phyloP scores from a whole-genome alignment of 2,888 invertebrate genomes.

The Aporophyla lueneburgensis region DNA sequence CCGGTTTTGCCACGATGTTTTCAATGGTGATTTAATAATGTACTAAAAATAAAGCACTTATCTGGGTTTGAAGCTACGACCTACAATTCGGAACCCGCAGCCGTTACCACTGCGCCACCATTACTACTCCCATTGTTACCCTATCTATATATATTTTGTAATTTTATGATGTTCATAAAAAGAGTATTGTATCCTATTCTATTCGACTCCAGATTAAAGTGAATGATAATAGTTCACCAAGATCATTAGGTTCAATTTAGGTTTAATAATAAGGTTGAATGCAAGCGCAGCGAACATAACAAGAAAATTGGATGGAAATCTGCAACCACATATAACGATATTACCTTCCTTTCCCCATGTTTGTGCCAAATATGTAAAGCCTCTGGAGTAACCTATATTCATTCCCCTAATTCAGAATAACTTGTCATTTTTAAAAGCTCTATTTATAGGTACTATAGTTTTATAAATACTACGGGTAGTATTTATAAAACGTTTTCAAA shows the following conservation, averaged over 20 bases:
- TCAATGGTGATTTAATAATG: no score
- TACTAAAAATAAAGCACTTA: no score
- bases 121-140: not conserved
- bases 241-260: no score
- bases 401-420: constrained; percentile 11
- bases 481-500: not conserved
- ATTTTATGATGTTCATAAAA: not conserved
- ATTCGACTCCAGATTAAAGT: not conserved
- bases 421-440: constrained; percentile 1
- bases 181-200: not conserved
- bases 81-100: no score
- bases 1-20: no score
- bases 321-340: not conserved
- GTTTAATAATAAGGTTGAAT: not conserved
- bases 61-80: no score
- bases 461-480: not conserved
- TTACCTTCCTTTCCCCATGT: not conserved
- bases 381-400: not conserved
- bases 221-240: not conserved
- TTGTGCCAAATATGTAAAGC: constrained; percentile 21
- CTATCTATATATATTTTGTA: not conserved
- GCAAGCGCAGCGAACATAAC: constrained; percentile 9
- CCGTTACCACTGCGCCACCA: no score
- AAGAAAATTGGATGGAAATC: constrained; percentile 3
- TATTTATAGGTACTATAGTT: constrained; percentile 9